Percentiles rank a stretch among this genome's conserved stretches.
These are phyloP conservation scores for Andrena flavipes DNA, from an alignment of 2,888 invertebrate species.

Conservation along the genomic window DNA sequence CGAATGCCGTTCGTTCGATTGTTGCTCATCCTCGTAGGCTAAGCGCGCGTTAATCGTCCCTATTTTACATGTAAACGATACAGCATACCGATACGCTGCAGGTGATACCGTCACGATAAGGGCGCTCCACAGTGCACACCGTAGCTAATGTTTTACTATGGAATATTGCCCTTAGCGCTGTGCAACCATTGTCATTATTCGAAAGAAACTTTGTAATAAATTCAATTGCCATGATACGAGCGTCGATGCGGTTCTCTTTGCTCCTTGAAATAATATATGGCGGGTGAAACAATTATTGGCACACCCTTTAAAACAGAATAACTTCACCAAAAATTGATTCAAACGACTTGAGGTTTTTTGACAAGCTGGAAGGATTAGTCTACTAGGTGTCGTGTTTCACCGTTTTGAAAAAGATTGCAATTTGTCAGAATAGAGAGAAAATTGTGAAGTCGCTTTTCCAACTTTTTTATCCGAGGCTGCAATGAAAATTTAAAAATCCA, in stretches of 20 bases:
- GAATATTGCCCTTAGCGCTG: slow-evolving; percentile 75
- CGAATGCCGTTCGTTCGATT: slow-evolving; percentile 47
- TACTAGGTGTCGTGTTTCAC: too few relatives aligned
- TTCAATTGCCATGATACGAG: slow-evolving; percentile 59
- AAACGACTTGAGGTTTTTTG: too few relatives aligned
- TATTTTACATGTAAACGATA: slow-evolving; percentile 38
- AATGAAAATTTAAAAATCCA: too few relatives aligned
- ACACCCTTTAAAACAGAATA: too few relatives aligned
- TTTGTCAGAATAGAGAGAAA: too few relatives aligned
- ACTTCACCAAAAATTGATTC: too few relatives aligned
- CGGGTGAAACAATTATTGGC: too few relatives aligned
- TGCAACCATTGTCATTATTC: slow-evolving; percentile 76
- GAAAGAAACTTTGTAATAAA: slow-evolving; percentile 78
- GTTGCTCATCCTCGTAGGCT: slow-evolving; percentile 68
- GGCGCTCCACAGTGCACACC: slow-evolving; percentile 66
- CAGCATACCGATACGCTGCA: slow-evolving; percentile 62
- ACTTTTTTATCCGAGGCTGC: too few relatives aligned
- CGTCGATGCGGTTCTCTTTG: neutral
- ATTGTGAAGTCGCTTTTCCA: too few relatives aligned
- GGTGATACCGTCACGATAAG: slow-evolving; percentile 62
- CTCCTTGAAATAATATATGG: neutral
- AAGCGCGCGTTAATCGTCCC: slow-evolving; percentile 55
- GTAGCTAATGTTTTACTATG: slow-evolving; percentile 78
- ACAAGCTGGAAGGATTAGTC: too few relatives aligned
- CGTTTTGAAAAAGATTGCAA: too few relatives aligned